Base-by-base conservation (phyloP, 30 jellyfish, hydroid and myxozoan genomes). In the Pelagia noctiluca region DNA sequence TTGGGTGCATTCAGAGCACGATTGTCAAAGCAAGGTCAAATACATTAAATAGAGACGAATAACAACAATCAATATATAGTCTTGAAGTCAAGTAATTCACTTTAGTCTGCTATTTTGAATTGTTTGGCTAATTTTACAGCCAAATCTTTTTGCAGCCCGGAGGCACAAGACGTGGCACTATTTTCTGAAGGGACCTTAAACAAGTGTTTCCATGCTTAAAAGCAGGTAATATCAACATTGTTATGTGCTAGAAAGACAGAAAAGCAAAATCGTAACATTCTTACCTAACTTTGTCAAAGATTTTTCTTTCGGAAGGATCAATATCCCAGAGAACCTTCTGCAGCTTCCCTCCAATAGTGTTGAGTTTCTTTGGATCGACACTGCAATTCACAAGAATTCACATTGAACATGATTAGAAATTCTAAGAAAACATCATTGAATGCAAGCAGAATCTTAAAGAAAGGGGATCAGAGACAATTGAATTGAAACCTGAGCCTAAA, bases 311-410 rank as follows among this genome's bases (percentile, higher is more conserved):
- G 5, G 49, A 37, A 32, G 89, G 70, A 37, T 34, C 75, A 57
- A 63, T 57, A 26, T 89, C 89, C 96, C 96, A 86, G 34, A 86
- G 38, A 29, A 67, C 89, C 3, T 76, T 75, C 60, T 86, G 96
- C 5, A 86, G 84, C 23, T 50, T 53, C 19, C 35, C 71, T 22
- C 85, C 89, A 35, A 76, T 63, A 5, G 80, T 74, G 42, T 52
- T 37, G 50, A 68, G 46, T 3, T 23, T 0, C 1, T 75, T 74
- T 24, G 89, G 75, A 21, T 76, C 78, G 26, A 86, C 76, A 18
- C 96, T 86, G 71, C 1, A 35, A 71, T 13, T 32, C 50, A 82
- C 34, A 13, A 3, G n/a, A 69, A 22, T 3, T 2, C 24, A 2
- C 30, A 69, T 63, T 23, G 19, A 30, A 23, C 18, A 11, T 23